Base-by-base conservation (phyloP, 2,797 vertebrate genomes). In the Brachymystax lenok region DNA sequence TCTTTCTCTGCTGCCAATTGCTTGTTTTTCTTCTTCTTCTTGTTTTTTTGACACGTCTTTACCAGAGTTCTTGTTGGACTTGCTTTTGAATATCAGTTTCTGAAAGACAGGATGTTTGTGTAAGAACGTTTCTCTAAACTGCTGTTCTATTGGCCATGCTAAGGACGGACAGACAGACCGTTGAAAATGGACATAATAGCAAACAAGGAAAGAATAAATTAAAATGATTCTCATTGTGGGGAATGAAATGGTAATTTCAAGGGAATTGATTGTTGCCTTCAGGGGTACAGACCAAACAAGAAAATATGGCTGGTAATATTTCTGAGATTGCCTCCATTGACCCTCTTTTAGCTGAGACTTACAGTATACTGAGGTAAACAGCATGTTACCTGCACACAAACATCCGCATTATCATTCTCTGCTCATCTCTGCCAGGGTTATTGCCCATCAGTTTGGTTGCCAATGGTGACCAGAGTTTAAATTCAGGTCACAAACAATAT, bases 81-180 rank as follows among this genome's bases (percentile, higher is more conserved):
- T 95, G 50, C 93, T 74, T 88, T 93, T 95, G 91, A 95, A 95
- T 90, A 94, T 94, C 85, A 95, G 87, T 90, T 94, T 95, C 95
- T 95, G 91, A 78, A 94, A 95, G 21, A 74, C 72, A 79, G 19
- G 19, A 50, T 75, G 71, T 79, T 84, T 69, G 86, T 24, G 80
- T 86, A 28, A 84, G 74, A 40, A 64, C 19, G 76, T 88, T 79
- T 85, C 77, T 68, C 77, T 68, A 46, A 66, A 71, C n/a, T 14
- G 30, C 50, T 71, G 5, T 46, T 33, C 27, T 73, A 17, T 61
- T 19, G 14, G 24, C 40, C 46, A 82, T 74, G 74, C 73, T 77
- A 78, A 28, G 35, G 40, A 79, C 74, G 33, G 73, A 13, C 74
- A 87, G 82, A 84, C 83, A 91, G 80, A 80, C 70, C 71, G 77